Evolutionary conservation across 2,888 invertebrate genomes (phyloP), one percentile per base, ranked within the genome.

Genomic region (Criorhina ranunculi): DNA sequence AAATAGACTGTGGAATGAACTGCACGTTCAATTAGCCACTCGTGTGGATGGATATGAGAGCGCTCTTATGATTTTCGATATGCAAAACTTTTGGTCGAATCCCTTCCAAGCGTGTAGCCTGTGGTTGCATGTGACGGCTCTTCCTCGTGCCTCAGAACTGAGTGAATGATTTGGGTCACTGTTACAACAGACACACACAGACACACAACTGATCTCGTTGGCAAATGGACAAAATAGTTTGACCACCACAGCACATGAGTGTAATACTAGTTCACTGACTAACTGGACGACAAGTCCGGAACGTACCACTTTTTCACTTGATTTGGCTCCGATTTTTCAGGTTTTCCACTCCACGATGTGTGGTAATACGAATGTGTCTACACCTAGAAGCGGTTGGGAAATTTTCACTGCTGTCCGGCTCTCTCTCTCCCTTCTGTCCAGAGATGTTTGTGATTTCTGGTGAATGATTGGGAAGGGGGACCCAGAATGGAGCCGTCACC

Each of bases 241-340:
- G 66, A 66, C 44, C 66, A 77, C 72, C 35, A 4, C n/a, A 24
- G 24, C 24, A 3, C 49, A 69, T 83, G 62, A 46, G 24, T 4
- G 24, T 69, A n/a, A 60, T 79, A 75, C 69, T 76, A 59, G 80
- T 80, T 80, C 60, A 40, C 70, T 80, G 79, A 59, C 80, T 80
- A 80, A 85, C 85, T 72, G 79, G 64, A 70, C 80, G 80, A 85
- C 85, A 80, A 66, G 75, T 80, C 79, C 80, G 80, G 80, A 85
- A 80, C 85, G 85, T 85, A 80, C 69, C 80, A 80, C 85, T 85
- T 85, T 85, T 85, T 85, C 85, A 85, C 85, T 80, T 85, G 80
- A 85, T 80, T 85, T 85, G 80, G 76, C 53, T 83, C 57, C 62
- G 79, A 83, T 83, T 79, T 79, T 83, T 73, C 78, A 44, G 82